phyloP scores from a whole-genome alignment of 2,888 invertebrate genomes.

The Luperina nickerlii region DNA sequence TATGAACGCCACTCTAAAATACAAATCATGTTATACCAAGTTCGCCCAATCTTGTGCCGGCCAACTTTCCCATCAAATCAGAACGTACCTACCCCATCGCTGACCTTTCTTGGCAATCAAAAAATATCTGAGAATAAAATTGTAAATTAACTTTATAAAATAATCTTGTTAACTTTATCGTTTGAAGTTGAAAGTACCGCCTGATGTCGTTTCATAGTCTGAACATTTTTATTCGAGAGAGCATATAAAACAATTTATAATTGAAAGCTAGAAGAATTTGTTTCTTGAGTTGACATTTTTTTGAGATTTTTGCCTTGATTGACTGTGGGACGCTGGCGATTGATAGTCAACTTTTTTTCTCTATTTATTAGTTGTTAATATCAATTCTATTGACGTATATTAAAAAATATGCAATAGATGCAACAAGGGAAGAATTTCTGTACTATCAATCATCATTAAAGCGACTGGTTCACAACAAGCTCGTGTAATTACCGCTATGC shows the following conservation, averaged over 20 bases:
- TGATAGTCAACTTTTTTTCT: not conserved
- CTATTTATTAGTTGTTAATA: not conserved
- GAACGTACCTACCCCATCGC: not conserved
- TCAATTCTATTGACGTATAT: not conserved
- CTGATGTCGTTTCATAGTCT: slow-evolving; percentile 37
- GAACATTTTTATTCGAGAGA: slow-evolving; percentile 28
- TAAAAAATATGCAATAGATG: not conserved
- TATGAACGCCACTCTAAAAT: slow-evolving; percentile 12
- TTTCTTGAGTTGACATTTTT: not conserved
- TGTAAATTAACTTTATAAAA: slow-evolving; percentile 41
- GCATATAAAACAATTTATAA: slow-evolving; percentile 13
- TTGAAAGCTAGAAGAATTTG: slow-evolving; percentile 3
- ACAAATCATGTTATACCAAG: slow-evolving; percentile 15
- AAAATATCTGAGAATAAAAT: slow-evolving; percentile 32
- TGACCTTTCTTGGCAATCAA: slow-evolving; percentile 41
- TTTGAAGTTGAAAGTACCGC: slow-evolving; percentile 31
- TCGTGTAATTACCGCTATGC: not conserved
- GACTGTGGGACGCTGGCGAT: not conserved
- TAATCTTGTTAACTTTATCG: slow-evolving; percentile 53
- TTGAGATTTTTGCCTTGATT: not conserved
- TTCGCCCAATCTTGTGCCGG: slow-evolving; percentile 11
- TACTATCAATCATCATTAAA: not conserved
- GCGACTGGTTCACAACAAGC: not conserved
- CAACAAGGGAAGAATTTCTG: not conserved
- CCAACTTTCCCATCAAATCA: slow-evolving; percentile 42